These are phyloP conservation scores for rat (Rattus norvegicus) DNA, from an alignment of 2,113 vertebrate species.

Conservation along the genomic window DNA sequence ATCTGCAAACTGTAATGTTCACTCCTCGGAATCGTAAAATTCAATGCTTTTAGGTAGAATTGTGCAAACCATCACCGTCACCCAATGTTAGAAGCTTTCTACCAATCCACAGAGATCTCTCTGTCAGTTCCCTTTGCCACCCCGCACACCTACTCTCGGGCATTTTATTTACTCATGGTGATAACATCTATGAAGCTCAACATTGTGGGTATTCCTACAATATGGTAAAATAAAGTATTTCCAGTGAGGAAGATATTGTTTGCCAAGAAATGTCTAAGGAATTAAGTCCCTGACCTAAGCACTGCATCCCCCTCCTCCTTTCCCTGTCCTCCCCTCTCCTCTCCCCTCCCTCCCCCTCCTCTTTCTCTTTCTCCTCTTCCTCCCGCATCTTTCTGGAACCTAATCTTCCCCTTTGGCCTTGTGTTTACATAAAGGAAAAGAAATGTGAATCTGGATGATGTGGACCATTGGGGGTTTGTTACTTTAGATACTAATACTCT, in stretches of 20 bases:
- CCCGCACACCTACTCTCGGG: not conserved
- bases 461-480: not conserved
- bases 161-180: not conserved
- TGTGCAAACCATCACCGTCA: not conserved
- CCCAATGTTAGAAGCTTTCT: conserved; percentile 10
- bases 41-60: not conserved
- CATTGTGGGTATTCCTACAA: not conserved
- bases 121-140: not conserved
- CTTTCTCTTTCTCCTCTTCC: not conserved
- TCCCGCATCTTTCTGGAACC: not conserved
- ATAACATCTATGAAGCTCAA: not conserved
- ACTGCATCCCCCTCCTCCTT: not conserved
- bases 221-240: not conserved
- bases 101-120: not conserved
- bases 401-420: not conserved
- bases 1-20: not conserved
- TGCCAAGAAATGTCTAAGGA: not conserved
- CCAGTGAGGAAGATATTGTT: not conserved
- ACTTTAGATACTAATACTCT: not conserved
- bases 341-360: not conserved
- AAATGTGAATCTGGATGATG: not conserved
- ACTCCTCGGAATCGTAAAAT: not conserved
- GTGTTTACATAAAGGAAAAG: not conserved
- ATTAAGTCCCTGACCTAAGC: not conserved
- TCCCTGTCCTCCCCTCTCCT: too few relatives aligned